Evolutionary conservation across 1,140 invertebrate species (phyloP).

Genomic region (Drosophila subpulchrella): DNA sequence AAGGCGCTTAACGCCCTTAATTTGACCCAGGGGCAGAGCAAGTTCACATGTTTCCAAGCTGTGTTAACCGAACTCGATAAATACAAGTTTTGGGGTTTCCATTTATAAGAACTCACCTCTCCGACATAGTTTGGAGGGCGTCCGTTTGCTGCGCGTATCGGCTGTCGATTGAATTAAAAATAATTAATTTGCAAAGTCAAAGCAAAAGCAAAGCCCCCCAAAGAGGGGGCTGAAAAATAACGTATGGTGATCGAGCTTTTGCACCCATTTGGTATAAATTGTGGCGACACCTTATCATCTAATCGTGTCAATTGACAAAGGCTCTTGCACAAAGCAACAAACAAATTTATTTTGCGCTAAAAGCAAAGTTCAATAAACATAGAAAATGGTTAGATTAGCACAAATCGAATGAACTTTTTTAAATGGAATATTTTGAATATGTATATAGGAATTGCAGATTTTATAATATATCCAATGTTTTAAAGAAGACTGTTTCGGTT

Average conservation of each 20-base stretch:
- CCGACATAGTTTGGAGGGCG: slow-evolving; percentile 33
- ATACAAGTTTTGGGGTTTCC: neutral
- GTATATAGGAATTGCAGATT: too few relatives aligned
- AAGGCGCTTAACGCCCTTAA: slow-evolving; percentile 59
- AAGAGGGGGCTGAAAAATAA: slow-evolving; percentile 34
- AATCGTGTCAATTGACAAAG: neutral
- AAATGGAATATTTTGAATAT: neutral
- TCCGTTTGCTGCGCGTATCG: slow-evolving; percentile 10
- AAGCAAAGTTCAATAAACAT: slow-evolving; percentile 1
- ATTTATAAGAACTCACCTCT: slow-evolving; percentile 22
- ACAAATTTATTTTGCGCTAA: neutral
- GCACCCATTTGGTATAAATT: neutral
- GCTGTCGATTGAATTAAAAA: slow-evolving; percentile 37
- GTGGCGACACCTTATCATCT: slow-evolving; percentile 10
- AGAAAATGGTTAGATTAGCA: neutral
- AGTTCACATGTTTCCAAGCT: slow-evolving; percentile 40
- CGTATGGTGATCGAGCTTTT: slow-evolving; percentile 26
- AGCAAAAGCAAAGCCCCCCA: slow-evolving; percentile 11
- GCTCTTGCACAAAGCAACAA: neutral
- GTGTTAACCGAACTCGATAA: slow-evolving; percentile 9
- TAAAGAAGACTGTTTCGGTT: too few relatives aligned
- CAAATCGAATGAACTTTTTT: neutral
- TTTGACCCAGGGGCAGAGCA: slow-evolving; percentile 54
- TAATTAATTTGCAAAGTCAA: neutral
- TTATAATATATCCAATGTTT: too few relatives aligned